Evolutionary conservation across 2,888 invertebrate species (phyloP).

Genomic region (Sinopyrophorus schimmeli): DNA sequence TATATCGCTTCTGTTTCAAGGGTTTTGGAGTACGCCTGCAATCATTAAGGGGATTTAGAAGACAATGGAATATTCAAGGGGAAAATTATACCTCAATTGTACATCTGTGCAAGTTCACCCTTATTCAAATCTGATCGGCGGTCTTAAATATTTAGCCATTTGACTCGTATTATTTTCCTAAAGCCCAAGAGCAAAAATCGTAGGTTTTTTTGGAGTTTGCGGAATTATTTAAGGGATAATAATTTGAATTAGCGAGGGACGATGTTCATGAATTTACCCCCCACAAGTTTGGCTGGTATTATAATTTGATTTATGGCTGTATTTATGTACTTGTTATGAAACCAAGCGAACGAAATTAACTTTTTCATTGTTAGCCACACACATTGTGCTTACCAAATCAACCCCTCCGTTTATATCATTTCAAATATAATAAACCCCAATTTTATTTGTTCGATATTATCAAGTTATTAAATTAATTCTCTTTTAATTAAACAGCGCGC

Average conservation of each 20-base stretch:
- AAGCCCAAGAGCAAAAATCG: background rate
- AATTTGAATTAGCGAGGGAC: too few relatives aligned
- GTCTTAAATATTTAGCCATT: too few relatives aligned
- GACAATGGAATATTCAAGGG: conserved; percentile 52
- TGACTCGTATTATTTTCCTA: too few relatives aligned
- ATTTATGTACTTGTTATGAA: conserved; percentile 51
- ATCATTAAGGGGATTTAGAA: conserved; percentile 52
- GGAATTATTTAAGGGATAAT: background rate
- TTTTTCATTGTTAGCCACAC: conserved; percentile 34
- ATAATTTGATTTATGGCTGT: conserved; percentile 50
- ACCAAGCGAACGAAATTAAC: conserved; percentile 42
- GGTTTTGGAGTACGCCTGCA: conserved; percentile 34
- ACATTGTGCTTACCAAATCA: conserved; percentile 27
- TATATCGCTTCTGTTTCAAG: conserved; percentile 25
- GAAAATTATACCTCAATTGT: conserved; percentile 52
- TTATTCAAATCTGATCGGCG: conserved; percentile 29
- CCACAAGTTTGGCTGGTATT: conserved; percentile 37
- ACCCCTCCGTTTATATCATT: conserved; percentile 24
- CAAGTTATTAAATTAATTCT: conserved; percentile 33
- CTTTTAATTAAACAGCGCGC: too few relatives aligned
- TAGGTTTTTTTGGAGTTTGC: background rate
- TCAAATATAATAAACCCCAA: conserved; percentile 24
- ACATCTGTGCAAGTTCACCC: conserved; percentile 48
- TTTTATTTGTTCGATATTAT: conserved; percentile 33
- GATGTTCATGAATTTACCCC: too few relatives aligned